These are phyloP conservation scores for Molanna angustata DNA, from an alignment of 2,888 invertebrate genomes.

Conservation along the genomic window DNA sequence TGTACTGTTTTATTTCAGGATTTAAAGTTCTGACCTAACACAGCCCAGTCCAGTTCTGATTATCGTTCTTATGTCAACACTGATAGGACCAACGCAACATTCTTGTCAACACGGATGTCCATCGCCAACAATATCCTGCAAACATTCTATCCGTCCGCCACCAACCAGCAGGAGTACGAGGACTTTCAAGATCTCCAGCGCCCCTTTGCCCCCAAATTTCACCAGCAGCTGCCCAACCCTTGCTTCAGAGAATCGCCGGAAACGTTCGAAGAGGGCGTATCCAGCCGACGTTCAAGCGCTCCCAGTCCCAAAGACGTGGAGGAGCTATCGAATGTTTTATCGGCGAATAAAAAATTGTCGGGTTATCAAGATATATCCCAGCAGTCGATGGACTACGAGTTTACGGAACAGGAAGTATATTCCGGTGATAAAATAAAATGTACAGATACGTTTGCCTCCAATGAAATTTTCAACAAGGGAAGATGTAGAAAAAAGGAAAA, in stretches of 20 bases:
- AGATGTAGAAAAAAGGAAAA: constrained; percentile 7
- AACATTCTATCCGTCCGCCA: constrained; percentile 44
- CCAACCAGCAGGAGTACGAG: constrained; percentile 25
- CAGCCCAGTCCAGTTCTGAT: constrained; percentile 21
- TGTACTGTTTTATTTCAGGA: constrained; percentile 43
- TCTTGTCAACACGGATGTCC: constrained; percentile 46
- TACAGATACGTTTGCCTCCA: constrained; percentile 5
- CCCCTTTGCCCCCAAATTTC: constrained; percentile 35
- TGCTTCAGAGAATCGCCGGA: neutral
- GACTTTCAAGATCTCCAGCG: constrained; percentile 44
- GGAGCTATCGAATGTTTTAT: constrained; percentile 44
- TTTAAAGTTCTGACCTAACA: constrained; percentile 60
- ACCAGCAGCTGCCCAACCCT: constrained; percentile 1
- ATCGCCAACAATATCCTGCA: constrained; percentile 49
- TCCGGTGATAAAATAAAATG: neutral
- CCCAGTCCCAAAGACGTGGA: constrained; percentile 45
- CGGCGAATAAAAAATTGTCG: constrained; percentile 44
- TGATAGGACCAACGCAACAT: constrained; percentile 38
- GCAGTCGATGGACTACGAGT: constrained; percentile 40
- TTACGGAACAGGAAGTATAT: constrained; percentile 34
- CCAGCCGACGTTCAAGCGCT: neutral
- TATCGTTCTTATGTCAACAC: constrained; percentile 27
- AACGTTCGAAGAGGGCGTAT: neutral
- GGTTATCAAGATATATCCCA: constrained; percentile 51
- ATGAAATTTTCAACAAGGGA: neutral